phyloP scores from a whole-genome alignment of 2,888 invertebrate species.

The Luffia ferchaultella region DNA sequence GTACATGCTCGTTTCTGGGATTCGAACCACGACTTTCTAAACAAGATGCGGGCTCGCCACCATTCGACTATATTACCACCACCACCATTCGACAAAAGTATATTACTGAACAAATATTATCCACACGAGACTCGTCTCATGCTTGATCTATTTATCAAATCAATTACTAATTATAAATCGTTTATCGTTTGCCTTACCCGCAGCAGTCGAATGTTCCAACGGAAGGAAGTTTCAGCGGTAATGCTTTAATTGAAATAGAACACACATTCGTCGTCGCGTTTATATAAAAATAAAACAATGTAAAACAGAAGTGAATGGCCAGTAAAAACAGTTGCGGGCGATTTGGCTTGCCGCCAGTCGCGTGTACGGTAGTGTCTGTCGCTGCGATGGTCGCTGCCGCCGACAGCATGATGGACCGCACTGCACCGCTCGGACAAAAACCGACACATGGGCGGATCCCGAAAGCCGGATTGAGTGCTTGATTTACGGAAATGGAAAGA shows the following conservation, averaged over 20 bases:
- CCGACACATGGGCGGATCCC: not conserved
- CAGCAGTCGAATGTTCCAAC: no score
- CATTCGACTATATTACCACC: no score
- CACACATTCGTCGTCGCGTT: not conserved
- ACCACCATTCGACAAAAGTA: no score
- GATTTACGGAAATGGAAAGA: not conserved
- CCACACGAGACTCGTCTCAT: no score
- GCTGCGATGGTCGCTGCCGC: constrained; percentile 4
- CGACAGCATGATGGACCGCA: constrained; percentile 7
- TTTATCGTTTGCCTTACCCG: no score
- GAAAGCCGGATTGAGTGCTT: not conserved
- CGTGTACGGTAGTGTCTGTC: constrained; percentile 25
- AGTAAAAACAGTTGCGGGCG: constrained; percentile 17
- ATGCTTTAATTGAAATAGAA: not conserved
- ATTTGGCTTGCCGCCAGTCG: constrained; percentile 32
- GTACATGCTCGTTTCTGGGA: no score
- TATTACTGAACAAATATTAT: no score
- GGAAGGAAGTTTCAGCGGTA: no score
- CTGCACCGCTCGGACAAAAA: not conserved
- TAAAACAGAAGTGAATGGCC: not conserved
- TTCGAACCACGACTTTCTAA: no score
- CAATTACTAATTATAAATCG: no score
- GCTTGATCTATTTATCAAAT: no score
- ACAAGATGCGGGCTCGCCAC: no score
- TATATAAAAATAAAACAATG: not conserved